A percentile compares a stretch with the other conserved stretches of the same genome.
These are phyloP conservation scores for Beroe forskalii DNA, from an alignment of 37 sponge, comb jelly and placozoan genomes.

Conservation along the genomic window DNA sequence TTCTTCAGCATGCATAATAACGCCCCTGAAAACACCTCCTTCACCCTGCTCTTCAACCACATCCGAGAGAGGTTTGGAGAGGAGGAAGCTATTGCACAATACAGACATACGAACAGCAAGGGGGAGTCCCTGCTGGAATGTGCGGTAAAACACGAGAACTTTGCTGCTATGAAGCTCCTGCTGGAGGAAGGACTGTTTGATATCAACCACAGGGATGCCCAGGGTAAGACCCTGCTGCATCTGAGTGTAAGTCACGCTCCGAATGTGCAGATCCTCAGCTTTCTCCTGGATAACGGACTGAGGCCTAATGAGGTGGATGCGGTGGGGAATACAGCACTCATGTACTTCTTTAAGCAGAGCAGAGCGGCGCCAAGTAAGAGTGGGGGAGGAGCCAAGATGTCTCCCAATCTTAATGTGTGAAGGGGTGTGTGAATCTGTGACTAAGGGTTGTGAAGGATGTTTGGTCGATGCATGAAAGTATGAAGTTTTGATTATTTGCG, in stretches of 20 bases:
- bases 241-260: constrained; percentile 19
- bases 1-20: constrained; percentile 31
- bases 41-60: not conserved
- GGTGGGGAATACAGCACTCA: constrained; percentile 38
- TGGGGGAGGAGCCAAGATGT: not conserved
- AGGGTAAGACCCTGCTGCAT: constrained; percentile 22
- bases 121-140: constrained; percentile 55
- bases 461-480: no score
- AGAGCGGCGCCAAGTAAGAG: not conserved
- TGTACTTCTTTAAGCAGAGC: constrained; percentile 50
- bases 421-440: no score
- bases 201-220: not conserved
- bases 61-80: not conserved
- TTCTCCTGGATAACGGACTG: constrained; percentile 7
- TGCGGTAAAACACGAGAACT: constrained; percentile 14
- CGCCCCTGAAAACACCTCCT: not conserved
- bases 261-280: not conserved
- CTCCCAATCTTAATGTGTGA: not conserved
- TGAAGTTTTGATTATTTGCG: no score
- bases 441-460: no score
- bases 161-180: not conserved
- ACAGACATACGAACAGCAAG: constrained; percentile 1
- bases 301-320: constrained; percentile 13
- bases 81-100: not conserved
- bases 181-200: constrained; percentile 51